Evolutionary conservation across 2,888 invertebrate species (phyloP).

Genomic region (Tinea semifulvella): DNA sequence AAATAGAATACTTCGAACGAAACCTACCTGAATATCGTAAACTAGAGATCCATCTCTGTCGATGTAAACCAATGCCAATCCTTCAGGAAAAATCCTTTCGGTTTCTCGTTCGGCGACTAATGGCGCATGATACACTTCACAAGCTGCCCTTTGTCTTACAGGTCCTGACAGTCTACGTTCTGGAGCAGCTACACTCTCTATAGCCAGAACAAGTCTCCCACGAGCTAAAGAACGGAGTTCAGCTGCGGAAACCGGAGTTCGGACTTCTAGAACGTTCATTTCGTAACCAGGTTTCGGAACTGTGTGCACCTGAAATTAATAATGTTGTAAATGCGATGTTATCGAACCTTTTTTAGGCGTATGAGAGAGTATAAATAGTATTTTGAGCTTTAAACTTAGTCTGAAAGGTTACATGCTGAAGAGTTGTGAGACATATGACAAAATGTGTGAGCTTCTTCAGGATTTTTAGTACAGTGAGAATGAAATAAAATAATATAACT

Average conservation of each 20-base stretch:
- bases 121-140: constrained; percentile 82
- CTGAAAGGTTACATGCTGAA: too few relatives aligned
- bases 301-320: constrained; percentile 61
- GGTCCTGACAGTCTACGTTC: constrained; percentile 73
- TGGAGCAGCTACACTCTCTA: constrained; percentile 75
- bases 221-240: constrained; percentile 80
- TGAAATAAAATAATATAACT: too few relatives aligned
- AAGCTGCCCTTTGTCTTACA: constrained; percentile 78
- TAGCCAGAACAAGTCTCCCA: constrained; percentile 75
- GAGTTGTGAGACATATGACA: too few relatives aligned
- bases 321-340: too few relatives aligned
- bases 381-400: too few relatives aligned
- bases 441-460: too few relatives aligned
- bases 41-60: constrained; percentile 81
- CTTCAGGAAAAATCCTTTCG: constrained; percentile 61
- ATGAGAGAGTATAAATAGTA: too few relatives aligned
- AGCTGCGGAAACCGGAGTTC: constrained; percentile 78
- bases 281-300: constrained; percentile 80
- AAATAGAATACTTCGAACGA: background rate
- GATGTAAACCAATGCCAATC: constrained; percentile 81
- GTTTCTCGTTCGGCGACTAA: constrained; percentile 63
- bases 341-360: too few relatives aligned
- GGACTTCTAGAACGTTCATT: constrained; percentile 79
- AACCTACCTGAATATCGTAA: constrained; percentile 73
- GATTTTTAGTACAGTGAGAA: too few relatives aligned